A percentile compares a stretch with the other conserved stretches of the same genome.
These are phyloP conservation scores for Corythaixoides concolor DNA, from an alignment of 2,113 vertebrate species.

Conservation along the genomic window DNA sequence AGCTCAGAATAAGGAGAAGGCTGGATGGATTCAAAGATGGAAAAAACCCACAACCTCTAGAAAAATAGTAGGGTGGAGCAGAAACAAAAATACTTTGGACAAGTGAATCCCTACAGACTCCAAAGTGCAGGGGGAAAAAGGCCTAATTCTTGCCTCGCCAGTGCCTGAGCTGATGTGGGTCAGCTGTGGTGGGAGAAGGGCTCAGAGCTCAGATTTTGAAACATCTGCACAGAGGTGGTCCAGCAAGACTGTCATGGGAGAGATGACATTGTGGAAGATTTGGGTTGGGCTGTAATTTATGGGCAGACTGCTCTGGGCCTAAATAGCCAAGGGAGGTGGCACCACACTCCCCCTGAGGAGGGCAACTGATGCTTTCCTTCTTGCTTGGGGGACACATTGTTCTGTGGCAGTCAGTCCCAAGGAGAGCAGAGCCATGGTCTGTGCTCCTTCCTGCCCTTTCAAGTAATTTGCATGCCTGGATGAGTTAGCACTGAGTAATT, in stretches of 20 bases:
- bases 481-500: not conserved
- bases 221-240: not conserved
- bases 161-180: not conserved
- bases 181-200: not conserved
- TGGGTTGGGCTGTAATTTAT: not conserved
- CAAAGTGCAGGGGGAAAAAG: not conserved
- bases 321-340: not conserved
- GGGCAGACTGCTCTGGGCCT: not conserved
- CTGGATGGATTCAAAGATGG: not conserved
- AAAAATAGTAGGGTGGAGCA: constrained; percentile 58
- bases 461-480: not conserved
- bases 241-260: rapidly evolving
- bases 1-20: not conserved
- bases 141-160: not conserved
- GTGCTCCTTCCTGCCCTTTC: not conserved
- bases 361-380: not conserved
- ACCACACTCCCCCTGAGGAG: not conserved
- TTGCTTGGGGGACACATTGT: not conserved
- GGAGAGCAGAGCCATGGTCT: not conserved
- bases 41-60: not conserved
- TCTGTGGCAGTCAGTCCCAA: not conserved
- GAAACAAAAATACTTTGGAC: constrained; percentile 42
- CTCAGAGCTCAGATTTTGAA: not conserved
- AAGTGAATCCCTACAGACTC: not conserved
- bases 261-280: not conserved